These are phyloP conservation scores for Cactoblastis cactorum DNA, from an alignment of 2,888 invertebrate species.

Conservation along the genomic window DNA sequence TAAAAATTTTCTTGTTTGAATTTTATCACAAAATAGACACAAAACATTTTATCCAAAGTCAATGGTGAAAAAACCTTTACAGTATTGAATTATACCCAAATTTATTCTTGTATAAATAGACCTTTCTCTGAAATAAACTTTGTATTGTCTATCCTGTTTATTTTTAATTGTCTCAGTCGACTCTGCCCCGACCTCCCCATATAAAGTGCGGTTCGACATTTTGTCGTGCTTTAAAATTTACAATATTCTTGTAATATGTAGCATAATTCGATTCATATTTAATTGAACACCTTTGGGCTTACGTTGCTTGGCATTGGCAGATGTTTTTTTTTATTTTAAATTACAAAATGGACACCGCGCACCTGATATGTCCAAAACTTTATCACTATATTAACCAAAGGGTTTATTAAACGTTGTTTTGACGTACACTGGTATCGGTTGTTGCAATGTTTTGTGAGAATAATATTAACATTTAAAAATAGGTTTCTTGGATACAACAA, in stretches of 20 bases:
- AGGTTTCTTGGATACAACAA: too few relatives aligned
- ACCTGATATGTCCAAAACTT: constrained; percentile 14
- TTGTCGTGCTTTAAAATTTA: neutral
- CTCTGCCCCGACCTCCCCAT: too few relatives aligned
- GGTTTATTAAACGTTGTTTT: neutral
- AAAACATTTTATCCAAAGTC: too few relatives aligned
- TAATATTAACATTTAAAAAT: neutral
- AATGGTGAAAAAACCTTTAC: too few relatives aligned
- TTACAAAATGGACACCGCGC: neutral
- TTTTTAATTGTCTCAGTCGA: too few relatives aligned
- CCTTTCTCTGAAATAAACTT: too few relatives aligned
- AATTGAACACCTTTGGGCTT: constrained; percentile 5
- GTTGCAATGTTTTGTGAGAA: neutral
- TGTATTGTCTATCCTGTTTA: too few relatives aligned
- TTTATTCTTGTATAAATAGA: too few relatives aligned
- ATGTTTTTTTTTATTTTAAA: constrained; percentile 6
- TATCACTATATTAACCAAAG: constrained; percentile 16
- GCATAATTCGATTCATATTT: neutral
- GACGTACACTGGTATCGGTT: neutral
- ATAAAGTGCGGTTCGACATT: neutral
- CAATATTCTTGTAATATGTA: constrained; percentile 10
- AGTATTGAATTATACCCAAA: too few relatives aligned
- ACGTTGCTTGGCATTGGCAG: neutral
- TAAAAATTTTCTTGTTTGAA: too few relatives aligned
- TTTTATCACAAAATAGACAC: too few relatives aligned